Evolutionary conservation across 2,797 vertebrate genomes (phyloP).

Genomic region (Cyprinella venusta): DNA sequence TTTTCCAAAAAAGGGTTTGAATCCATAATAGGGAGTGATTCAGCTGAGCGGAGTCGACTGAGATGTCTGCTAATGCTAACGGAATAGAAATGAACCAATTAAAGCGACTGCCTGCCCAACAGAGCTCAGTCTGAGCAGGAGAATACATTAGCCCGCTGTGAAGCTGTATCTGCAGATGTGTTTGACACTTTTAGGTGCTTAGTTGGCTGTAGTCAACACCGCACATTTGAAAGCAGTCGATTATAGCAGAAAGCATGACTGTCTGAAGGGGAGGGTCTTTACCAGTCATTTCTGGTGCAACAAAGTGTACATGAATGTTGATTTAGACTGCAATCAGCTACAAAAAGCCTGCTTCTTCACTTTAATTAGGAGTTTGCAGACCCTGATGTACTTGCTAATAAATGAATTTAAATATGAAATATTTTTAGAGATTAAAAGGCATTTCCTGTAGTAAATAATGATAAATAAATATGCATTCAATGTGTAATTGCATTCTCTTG

Average conservation of each 20-base stretch:
- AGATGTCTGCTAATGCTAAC: conserved; percentile 49
- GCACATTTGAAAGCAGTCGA: conserved; percentile 24
- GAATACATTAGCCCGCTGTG: conserved; percentile 53
- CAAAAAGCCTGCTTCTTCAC: neutral
- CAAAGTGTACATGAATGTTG: neutral
- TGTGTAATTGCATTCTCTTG: conserved; percentile 18
- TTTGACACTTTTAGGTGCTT: conserved; percentile 36
- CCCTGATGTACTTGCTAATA: neutral
- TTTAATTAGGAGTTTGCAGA: conserved; percentile 14
- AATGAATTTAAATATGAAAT: neutral
- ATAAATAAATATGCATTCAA: neutral
- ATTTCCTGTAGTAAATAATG: neutral
- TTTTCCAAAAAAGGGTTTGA: neutral
- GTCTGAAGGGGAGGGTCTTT: neutral
- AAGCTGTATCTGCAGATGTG: conserved; percentile 27
- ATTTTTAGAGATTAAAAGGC: neutral
- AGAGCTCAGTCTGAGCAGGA: conserved; percentile 55
- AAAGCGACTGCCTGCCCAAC: conserved; percentile 56
- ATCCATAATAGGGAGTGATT: conserved; percentile 30
- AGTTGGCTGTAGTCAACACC: conserved; percentile 36
- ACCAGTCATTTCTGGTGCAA: neutral
- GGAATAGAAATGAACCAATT: conserved; percentile 75
- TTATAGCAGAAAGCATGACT: conserved; percentile 1
- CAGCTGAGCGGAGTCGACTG: conserved; percentile 6
- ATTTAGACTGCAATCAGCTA: neutral